A percentile compares a stretch with the other conserved stretches of the same genome.
These are phyloP conservation scores for Steinernema scapterisci DNA, from an alignment of 2,888 invertebrate genomes.

Conservation along the genomic window DNA sequence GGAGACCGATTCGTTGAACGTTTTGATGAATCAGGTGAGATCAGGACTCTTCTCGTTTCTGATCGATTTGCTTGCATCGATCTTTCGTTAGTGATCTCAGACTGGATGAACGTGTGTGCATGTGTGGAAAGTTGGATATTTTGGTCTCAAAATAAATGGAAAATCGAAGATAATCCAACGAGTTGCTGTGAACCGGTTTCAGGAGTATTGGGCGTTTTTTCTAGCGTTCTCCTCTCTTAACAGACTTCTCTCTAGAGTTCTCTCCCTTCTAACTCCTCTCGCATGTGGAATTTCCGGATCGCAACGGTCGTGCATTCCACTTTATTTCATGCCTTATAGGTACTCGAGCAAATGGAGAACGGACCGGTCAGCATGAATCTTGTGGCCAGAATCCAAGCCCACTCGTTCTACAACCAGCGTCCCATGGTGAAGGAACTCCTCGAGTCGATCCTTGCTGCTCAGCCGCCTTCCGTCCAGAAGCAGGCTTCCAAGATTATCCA, in stretches of 20 bases:
- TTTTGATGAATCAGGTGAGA: conserved; percentile 64
- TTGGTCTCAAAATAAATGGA: too few species aligned
- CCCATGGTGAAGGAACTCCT: conserved; percentile 65
- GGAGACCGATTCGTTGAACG: conserved; percentile 64
- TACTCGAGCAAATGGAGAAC: conserved; percentile 66
- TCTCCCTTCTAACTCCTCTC: too few species aligned
- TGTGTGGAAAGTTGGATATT: too few species aligned
- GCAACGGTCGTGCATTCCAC: background rate
- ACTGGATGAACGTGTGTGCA: too few species aligned
- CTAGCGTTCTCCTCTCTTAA: too few species aligned
- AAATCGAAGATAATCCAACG: too few species aligned
- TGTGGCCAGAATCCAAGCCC: conserved; percentile 62
- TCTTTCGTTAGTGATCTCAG: too few species aligned
- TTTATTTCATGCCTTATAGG: conserved; percentile 37
- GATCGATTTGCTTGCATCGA: background rate
- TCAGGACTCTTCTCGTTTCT: background rate
- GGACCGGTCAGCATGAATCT: conserved; percentile 65
- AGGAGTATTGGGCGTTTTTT: too few species aligned
- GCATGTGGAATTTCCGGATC: too few species aligned
- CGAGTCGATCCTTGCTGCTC: conserved; percentile 59
- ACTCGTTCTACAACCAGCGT: conserved; percentile 62
- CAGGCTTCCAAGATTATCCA: conserved; percentile 62
- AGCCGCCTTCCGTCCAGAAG: conserved; percentile 59
- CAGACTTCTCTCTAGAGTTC: too few species aligned
- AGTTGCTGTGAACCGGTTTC: too few species aligned